Evolutionary conservation across 2,888 invertebrate species (phyloP).

Genomic region (Tyria jacobaeae): DNA sequence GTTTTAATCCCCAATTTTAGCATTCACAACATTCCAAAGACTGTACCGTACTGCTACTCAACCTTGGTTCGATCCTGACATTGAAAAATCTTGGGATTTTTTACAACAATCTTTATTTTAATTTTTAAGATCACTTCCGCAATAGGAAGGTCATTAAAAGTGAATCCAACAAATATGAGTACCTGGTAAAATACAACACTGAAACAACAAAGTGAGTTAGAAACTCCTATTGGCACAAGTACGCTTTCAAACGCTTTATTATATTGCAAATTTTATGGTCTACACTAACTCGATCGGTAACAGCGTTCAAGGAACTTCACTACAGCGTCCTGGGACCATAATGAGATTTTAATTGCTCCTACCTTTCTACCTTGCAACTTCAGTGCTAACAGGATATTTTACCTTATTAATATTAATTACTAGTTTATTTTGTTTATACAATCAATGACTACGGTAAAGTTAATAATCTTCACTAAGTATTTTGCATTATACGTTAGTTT

Average conservation of each 20-base stretch:
- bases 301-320: slow-evolving; percentile 18
- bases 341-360: slow-evolving; percentile 57
- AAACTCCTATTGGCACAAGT: slow-evolving; percentile 13
- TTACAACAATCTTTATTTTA: no score
- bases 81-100: no score
- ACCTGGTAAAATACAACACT: neutral
- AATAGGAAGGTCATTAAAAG: neutral
- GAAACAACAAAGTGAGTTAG: neutral
- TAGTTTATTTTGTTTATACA: slow-evolving; percentile 31
- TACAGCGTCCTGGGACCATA: slow-evolving; percentile 37
- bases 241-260: neutral
- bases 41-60: no score
- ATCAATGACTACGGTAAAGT: slow-evolving; percentile 19
- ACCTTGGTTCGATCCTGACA: no score
- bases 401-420: slow-evolving; percentile 46
- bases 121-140: no score
- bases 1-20: no score
- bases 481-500: neutral
- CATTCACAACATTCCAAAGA: no score
- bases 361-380: slow-evolving; percentile 28
- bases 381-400: slow-evolving; percentile 24
- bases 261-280: slow-evolving; percentile 13
- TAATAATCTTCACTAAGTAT: neutral
- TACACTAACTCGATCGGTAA: slow-evolving; percentile 24
- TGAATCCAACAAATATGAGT: neutral